Evolutionary conservation across 2,113 vertebrate genomes (phyloP).

Genomic region (Pteronura brasiliensis): DNA sequence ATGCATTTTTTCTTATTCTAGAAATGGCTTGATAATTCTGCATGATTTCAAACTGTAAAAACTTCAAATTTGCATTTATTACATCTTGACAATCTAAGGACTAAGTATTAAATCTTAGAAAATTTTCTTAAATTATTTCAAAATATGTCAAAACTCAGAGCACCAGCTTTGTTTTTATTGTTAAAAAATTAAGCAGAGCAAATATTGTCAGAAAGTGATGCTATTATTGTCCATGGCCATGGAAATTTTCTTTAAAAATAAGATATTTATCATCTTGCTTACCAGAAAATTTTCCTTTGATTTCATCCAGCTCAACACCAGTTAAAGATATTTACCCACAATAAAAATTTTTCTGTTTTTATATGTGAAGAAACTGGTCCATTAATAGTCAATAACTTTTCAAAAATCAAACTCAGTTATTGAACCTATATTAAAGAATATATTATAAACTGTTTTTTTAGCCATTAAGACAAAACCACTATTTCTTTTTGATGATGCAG

Average conservation of each 20-base stretch:
- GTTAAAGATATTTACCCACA: not conserved
- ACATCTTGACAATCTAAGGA: not conserved
- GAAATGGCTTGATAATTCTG: not conserved
- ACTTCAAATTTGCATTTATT: not conserved
- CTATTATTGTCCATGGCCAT: not conserved
- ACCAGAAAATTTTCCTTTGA: not conserved
- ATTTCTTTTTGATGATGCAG: not conserved
- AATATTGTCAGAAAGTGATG: not conserved
- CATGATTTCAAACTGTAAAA: not conserved
- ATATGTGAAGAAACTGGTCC: not conserved
- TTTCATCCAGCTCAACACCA: not conserved
- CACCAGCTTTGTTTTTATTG: not conserved
- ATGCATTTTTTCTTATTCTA: fast-evolving
- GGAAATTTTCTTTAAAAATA: not conserved
- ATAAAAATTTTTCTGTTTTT: not conserved
- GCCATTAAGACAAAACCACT: not conserved
- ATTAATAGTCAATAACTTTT: not conserved
- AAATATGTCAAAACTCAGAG: not conserved
- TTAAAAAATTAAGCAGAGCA: not conserved
- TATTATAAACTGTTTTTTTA: not conserved
- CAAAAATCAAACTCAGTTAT: not conserved
- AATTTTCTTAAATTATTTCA: not conserved
- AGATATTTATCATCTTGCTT: not conserved
- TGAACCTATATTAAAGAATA: not conserved
- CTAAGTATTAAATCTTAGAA: not conserved